Evolutionary conservation across 2,113 vertebrate species (phyloP), one percentile per base, ranked within the genome.

Genomic region (Rhabdomys dilectus): DNA sequence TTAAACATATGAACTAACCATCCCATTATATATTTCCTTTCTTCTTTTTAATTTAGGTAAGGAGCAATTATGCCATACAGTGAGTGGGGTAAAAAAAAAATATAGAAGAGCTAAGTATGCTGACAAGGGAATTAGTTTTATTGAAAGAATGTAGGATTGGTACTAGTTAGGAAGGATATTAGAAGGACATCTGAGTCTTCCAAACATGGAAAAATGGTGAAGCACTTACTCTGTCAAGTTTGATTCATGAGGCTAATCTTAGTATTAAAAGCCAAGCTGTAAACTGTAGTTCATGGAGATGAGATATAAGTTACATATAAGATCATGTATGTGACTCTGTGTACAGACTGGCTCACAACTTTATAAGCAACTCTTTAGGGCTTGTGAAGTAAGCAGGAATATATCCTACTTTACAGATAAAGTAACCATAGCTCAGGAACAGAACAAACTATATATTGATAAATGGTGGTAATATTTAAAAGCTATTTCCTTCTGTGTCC

Each of bases 11-110:
- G 31, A 93, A 45, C 0, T 80, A 93, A 85, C 7, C 22, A 62
- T 36, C 26, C 4, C 72, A 9, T 91, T 89, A 5, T 34, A 91
- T 12, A 75, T 17, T 72, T 11, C 42, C 53, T 76, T 92, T 12
- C 48, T 92, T 96, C 89, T 72, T 94, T 6, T 81, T 16, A 93
- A 31, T 39, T 78, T 89, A 84, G 89, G 62, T 4, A 97, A 89
- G 22, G 53, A 34, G 2, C 22, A 77, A 60, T 39, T 64, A 82
- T 29, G 39, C 53, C 36, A 87, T 34, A 82, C n/a, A 88, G 64
- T 92, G 36, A 16, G n/a, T 82, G 11, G 26, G 13, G 53, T 39
- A 92, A 4, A 21, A 80, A 3, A 80, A 3, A 24, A 76, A 10
- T 15, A 36, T 73, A 24, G n/a, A 76, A 92, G 87, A 12, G 24